Conservation (phyloP, 1,140 invertebrate genomes). For the Brachionus rubens region DNA sequence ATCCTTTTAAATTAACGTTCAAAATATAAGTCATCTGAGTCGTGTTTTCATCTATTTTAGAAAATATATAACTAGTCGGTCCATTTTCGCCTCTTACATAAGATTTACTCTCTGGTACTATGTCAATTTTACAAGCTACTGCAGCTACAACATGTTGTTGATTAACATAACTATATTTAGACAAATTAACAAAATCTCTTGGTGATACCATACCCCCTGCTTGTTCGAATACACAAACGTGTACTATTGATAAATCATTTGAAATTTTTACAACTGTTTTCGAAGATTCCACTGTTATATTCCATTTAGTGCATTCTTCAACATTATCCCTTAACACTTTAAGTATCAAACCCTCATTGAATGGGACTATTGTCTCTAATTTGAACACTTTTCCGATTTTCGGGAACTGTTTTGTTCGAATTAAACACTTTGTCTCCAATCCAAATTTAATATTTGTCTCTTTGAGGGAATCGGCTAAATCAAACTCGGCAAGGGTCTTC, state of each 20-base stretch:
- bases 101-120: neutral
- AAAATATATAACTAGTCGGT: conserved; percentile 18
- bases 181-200: conserved; percentile 39
- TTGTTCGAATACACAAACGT: conserved; percentile 15
- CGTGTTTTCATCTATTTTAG: neutral
- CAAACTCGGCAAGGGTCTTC: neutral
- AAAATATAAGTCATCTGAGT: conserved; percentile 25
- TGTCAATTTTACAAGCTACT: neutral
- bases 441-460: neutral
- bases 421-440: neutral
- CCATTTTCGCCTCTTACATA: conserved; percentile 39
- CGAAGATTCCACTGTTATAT: neutral
- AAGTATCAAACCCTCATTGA: neutral
- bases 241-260: conserved; percentile 5
- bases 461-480: neutral
- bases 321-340: conserved; percentile 29
- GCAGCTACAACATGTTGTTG: conserved; percentile 17
- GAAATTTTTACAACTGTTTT: neutral
- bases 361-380: conserved; percentile 10
- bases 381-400: conserved; percentile 29
- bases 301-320: conserved; percentile 23
- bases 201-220: conserved; percentile 11
- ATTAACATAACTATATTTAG: neutral
- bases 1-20: conserved; percentile 44
- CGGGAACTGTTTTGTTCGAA: neutral